phyloP scores from a whole-genome alignment of 2,113 vertebrate species.

The Oreochromis aureus region DNA sequence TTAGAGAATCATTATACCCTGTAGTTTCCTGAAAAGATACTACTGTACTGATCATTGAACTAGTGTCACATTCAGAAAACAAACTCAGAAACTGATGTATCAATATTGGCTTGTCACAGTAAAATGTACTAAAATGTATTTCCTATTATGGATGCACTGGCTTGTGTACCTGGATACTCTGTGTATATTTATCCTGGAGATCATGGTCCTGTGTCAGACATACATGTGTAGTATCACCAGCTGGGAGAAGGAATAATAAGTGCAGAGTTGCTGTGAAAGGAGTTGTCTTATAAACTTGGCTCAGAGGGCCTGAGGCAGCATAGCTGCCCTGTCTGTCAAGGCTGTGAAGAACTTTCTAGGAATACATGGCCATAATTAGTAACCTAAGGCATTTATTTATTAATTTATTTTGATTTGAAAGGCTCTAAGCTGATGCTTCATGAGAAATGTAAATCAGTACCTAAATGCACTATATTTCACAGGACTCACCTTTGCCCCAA shows the following conservation, averaged over 20 bases:
- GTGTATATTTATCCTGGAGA: background rate
- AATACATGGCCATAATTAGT: slow-evolving; percentile 22
- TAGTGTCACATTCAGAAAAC: background rate
- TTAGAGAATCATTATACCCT: background rate
- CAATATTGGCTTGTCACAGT: background rate
- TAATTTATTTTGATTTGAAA: background rate
- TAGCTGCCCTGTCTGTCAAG: background rate
- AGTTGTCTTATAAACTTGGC: slow-evolving; percentile 15
- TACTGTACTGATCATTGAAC: background rate
- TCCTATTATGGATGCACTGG: background rate
- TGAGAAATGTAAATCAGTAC: background rate
- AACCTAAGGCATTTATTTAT: background rate
- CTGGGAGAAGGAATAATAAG: background rate
- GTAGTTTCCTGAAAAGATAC: background rate
- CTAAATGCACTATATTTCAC: background rate
- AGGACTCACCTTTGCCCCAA: slow-evolving; percentile 1
- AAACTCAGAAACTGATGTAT: background rate
- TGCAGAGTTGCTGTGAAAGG: background rate
- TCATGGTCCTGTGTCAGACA: background rate
- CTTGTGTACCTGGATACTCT: background rate
- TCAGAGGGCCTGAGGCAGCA: background rate
- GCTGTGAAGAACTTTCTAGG: slow-evolving; percentile 25
- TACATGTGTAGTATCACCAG: slow-evolving; percentile 23
- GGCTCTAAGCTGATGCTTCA: background rate
- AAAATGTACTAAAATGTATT: background rate